Percentiles rank a stretch among this genome's conserved stretches.
phyloP scores from a whole-genome alignment of 1,140 invertebrate genomes.

The Adoxophyes honmai region DNA sequence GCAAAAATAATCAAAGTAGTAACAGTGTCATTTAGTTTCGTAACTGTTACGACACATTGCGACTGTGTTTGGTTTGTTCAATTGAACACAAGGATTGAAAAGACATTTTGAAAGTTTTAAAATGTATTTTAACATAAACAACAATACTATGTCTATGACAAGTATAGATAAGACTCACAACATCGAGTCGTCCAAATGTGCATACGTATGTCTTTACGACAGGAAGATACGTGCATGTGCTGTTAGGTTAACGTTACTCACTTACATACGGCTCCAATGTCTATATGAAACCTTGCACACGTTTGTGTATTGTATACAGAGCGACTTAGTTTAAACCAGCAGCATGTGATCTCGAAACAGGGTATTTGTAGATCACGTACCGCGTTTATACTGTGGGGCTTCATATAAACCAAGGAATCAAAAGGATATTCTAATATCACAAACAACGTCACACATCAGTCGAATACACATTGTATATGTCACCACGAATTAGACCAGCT shows the following conservation, averaged over 20 bases:
- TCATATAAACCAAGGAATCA: neutral
- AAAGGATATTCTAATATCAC: constrained; percentile 50
- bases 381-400: no score
- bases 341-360: no score
- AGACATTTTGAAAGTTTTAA: neutral
- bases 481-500: constrained; percentile 10
- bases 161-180: constrained; percentile 6
- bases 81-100: neutral
- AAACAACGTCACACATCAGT: constrained; percentile 60
- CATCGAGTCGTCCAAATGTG: constrained; percentile 2
- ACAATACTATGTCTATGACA: constrained; percentile 11
- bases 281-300: no score
- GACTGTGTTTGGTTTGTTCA: no score
- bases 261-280: no score
- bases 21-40: no score
- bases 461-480: constrained; percentile 28
- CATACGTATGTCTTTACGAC: neutral
- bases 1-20: no score
- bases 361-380: no score
- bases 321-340: no score
- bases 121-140: constrained; percentile 12
- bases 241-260: neutral
- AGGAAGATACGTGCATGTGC: constrained; percentile 3
- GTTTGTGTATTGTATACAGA: no score
- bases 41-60: no score